Base-by-base conservation (phyloP, 1,140 invertebrate genomes). In the Drosophila tani region DNA sequence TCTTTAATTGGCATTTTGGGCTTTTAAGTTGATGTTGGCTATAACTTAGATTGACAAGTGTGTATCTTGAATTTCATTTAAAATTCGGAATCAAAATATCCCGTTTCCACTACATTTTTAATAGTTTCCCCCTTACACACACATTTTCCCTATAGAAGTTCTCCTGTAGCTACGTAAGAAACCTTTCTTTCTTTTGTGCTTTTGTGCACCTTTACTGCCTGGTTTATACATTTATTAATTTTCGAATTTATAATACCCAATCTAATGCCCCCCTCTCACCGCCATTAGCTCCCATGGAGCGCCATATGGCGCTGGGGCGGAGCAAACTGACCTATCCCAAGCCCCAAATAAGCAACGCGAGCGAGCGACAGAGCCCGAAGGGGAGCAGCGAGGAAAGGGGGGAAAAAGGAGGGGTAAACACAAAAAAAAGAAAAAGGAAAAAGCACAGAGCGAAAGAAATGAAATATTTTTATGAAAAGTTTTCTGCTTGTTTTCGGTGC, bases 301-400 rank as follows among this genome's bases (percentile, higher is more conserved):
- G 81, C 80, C 81, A 83, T 83, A 85, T 85, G 82, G 82, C 78
- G 77, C 32, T 62, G 83, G 82, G 67, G 55, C 68, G 38, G 38
- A 73, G 69, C 45, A 80, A 56, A 81, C 80, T 84, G 82, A 84
- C 82, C 82, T 84, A 84, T 84, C 82, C 82, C 82, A 56, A 56
- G 32, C 19, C 35, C 15, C 7, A 84, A 46, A 41, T 17, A 40
- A 41, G 41, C 49, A 64, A 60, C 19, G 21, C 21, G 27, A 38
- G 21, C 38, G 46, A 19, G 21, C 41, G 43, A 46, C 14, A 46
- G 17, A 29, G n/a, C 11, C 40, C 11, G 14, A 38, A n/a, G n/a
- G 17, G 32, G 46, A 7, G 45, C 29, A n/a, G 29, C 14, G n/a
- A 38, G 35, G 35, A 38, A 38, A 38, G 35, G 14, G 35, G 35